Evolutionary conservation across 2,113 vertebrate species (phyloP), one percentile per base, ranked within the genome.

Genomic region (Lagopus leucura): DNA sequence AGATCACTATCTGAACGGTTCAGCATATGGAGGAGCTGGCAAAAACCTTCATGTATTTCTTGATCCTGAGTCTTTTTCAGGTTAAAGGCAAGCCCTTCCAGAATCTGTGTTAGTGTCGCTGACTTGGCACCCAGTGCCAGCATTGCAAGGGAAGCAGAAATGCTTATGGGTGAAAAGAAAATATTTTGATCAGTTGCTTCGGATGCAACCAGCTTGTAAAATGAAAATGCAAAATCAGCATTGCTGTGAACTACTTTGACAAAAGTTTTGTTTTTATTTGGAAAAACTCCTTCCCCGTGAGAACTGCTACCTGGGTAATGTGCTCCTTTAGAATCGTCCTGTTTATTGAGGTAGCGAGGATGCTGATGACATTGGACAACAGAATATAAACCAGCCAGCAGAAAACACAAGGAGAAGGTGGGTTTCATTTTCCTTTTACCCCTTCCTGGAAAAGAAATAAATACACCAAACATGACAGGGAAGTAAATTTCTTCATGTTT

Each of bases 141-240:
- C 98, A 99, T 95, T 90, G 98, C 98, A 86, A 99, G 95, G 70
- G 97, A 96, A 4, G 89, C 60, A 80, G 98, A 95, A 93, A 99
- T 98, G 61, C 98, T 98, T 93, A 99, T 27, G 1, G 99, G 99
- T 1, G 99, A 99, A 92, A 98, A 98, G 97, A 99, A 98, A 95
- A 99, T 79, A 92, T 99, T 99, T 89, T 92, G 50, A 25, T 48
- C 7, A 0, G 18, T 92, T 55, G 11, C 52, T 52, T 96, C 88
- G 0, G 97, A 90, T 34, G 86, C 69, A 2, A 99, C 90, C 13
- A 91, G 76, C 91, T 98, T 98, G 94, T 99, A 99, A 76, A 99
- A 95, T 34, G 95, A 74, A 54, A 99, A 98, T 52, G 96, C 97
- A 42, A 99, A 99, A 82, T 98, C 96, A 24, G 95, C 85, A 11